Evolutionary conservation across 2,113 vertebrate species (phyloP), one percentile per base, ranked within the genome.

Genomic region (Gambusia holbrooki): DNA sequence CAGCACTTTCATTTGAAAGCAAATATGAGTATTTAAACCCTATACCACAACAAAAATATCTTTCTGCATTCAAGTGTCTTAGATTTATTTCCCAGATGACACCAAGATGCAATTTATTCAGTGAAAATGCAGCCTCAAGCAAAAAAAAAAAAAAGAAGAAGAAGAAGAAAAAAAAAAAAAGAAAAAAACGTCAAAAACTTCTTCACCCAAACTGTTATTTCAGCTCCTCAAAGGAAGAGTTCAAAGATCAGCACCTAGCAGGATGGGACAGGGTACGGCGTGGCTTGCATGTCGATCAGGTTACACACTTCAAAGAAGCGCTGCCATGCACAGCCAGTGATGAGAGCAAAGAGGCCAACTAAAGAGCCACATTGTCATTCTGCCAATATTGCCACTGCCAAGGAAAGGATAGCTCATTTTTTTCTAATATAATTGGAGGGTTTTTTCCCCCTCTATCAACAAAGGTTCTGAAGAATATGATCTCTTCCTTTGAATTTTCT

Each of bases 171-270:
- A 54, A 1, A 54, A 54, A 19, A 54, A 8, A 54, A 17, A 25
- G 10, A 54, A 22, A 25, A 25, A 25, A 54, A 54, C 40, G 64
- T 40, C 32, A 72, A 80, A 79, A 89, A 84, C 65, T 71, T 72
- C 45, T 71, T 51, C 5, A 28, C 84, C 72, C 88, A 89, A 91
- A 93, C 89, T 90, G 66, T 83, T 92, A 83, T 69, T 92, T 88
- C 87, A 87, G 81, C 28, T 84, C 84, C 76, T 90, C 77, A 94
- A 94, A 89, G 70, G 82, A 87, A 37, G 65, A 85, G 91, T 94
- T 95, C 91, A 96, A 94, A 95, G 88, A 95, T 93, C 94, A 93
- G 90, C 83, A 92, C 86, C 91, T 87, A 68, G 93, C 84, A 88
- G 91, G 87, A 84, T 79, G 78, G 71, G 87, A 72, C 82, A 62